Evolutionary conservation across 1,140 invertebrate genomes (phyloP).

Genomic region (Proctacanthus coquilletti): DNA sequence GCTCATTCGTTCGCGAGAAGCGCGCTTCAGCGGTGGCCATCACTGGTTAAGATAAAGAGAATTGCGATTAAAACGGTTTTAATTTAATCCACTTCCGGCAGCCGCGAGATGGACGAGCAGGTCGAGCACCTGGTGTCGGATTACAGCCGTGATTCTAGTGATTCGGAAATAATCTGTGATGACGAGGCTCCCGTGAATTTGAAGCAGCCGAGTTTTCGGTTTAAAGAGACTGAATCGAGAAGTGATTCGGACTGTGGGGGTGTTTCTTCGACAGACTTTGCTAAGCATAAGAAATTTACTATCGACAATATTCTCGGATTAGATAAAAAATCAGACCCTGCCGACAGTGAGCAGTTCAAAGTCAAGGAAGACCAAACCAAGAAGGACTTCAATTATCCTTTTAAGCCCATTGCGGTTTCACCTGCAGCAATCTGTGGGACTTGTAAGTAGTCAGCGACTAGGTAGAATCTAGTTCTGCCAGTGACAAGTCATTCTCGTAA

Average conservation of each 20-base stretch:
- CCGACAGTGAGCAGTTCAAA: background rate
- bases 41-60: too few relatives aligned
- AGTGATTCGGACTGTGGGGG: conserved; percentile 1
- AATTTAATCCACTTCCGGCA: too few relatives aligned
- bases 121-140: too few relatives aligned
- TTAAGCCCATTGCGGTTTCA: conserved; percentile 1
- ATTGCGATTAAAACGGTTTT: too few relatives aligned
- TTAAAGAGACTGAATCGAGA: background rate
- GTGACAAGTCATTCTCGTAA: background rate
- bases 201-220: background rate
- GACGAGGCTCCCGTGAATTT: conserved; percentile 5
- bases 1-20: too few relatives aligned
- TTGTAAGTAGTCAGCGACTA: conserved; percentile 5
- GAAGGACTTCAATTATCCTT: background rate
- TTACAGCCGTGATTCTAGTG: background rate
- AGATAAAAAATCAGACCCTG: background rate
- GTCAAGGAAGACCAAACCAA: too few relatives aligned
- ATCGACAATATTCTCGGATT: conserved; percentile 6
- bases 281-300: conserved; percentile 4
- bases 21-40: too few relatives aligned
- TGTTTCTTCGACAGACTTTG: background rate
- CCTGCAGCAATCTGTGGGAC: background rate
- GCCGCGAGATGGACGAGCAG: too few relatives aligned
- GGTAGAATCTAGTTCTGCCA: too few relatives aligned
- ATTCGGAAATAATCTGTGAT: conserved; percentile 3